Percentiles rank a stretch among this genome's conserved stretches.
phyloP scores from a whole-genome alignment of 2,888 invertebrate genomes.

The Clanis bilineata region DNA sequence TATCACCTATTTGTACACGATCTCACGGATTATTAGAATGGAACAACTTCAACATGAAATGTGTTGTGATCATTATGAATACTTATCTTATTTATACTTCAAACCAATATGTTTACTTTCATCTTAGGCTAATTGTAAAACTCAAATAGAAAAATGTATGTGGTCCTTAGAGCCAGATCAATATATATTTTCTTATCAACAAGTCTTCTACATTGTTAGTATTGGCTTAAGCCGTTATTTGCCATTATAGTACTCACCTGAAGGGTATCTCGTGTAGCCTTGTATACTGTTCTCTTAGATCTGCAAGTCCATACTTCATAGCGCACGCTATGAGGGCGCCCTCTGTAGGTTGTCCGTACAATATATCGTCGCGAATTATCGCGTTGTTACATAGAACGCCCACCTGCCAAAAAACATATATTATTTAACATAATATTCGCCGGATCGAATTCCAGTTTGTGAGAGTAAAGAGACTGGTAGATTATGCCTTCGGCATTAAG shows the following conservation, averaged over 20 bases:
- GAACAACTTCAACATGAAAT: no score
- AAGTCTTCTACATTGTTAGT: neutral
- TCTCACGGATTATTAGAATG: no score
- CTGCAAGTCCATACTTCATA: slow-evolving; percentile 95
- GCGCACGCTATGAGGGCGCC: slow-evolving; percentile 96
- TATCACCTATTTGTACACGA: no score
- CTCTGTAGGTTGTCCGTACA: slow-evolving; percentile 98
- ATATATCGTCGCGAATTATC: slow-evolving; percentile 89
- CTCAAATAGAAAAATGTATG: no score
- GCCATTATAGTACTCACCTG: slow-evolving; percentile 50
- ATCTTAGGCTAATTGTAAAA: no score
- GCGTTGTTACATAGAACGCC: slow-evolving; percentile 98
- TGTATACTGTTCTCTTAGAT: slow-evolving; percentile 89
- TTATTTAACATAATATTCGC: neutral
- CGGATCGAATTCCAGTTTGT: no score
- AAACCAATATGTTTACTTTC: no score
- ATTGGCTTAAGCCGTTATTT: no score
- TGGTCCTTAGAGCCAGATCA: neutral
- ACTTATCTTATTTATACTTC: no score
- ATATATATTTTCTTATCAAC: neutral
- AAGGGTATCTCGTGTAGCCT: slow-evolving; percentile 98
- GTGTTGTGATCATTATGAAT: no score
- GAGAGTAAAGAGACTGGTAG: no score
- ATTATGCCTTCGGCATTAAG: no score
- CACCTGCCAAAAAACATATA: slow-evolving; percentile 63